A percentile compares a stretch with the other conserved stretches of the same genome.
Conservation (phyloP, 2,113 vertebrate species). For the Haliaeetus leucogaster region DNA sequence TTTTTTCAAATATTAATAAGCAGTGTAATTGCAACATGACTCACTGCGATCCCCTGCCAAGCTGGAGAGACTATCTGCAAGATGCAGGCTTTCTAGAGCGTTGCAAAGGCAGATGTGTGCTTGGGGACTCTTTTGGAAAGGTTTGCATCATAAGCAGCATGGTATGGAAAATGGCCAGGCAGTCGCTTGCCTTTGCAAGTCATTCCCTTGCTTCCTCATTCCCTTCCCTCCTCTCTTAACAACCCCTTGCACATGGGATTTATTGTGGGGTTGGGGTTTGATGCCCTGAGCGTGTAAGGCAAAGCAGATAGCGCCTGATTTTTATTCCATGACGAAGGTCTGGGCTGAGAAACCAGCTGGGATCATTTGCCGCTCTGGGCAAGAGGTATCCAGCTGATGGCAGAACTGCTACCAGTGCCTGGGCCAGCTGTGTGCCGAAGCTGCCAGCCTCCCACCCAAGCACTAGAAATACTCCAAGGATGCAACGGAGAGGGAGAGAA, state of each 20-base stretch:
- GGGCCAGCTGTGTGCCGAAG: neutral
- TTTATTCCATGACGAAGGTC: neutral
- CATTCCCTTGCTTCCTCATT: neutral
- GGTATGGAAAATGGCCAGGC: slow-evolving; percentile 19
- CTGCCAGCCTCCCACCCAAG: neutral
- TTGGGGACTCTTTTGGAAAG: slow-evolving; percentile 13
- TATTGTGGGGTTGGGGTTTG: neutral
- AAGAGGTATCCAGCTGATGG: neutral
- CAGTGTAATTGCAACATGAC: slow-evolving; percentile 57
- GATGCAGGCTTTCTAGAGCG: slow-evolving; percentile 4
- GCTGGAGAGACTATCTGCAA: slow-evolving; percentile 37
- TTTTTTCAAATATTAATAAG: slow-evolving; percentile 58
- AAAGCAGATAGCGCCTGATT: fast-evolving
- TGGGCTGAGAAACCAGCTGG: neutral
- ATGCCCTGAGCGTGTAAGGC: neutral
- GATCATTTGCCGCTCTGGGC: neutral
- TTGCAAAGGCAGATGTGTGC: slow-evolving; percentile 42
- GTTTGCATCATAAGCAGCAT: slow-evolving; percentile 6
- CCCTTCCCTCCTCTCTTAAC: neutral
- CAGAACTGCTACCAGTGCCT: neutral
- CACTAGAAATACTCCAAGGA: neutral
- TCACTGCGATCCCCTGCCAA: slow-evolving; percentile 48
- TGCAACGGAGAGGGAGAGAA: neutral
- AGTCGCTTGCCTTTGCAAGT: slow-evolving; percentile 2
- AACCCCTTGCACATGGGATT: neutral